These are phyloP conservation scores for Eledona agricola DNA, from an alignment of 2,888 invertebrate species.

Conservation along the genomic window DNA sequence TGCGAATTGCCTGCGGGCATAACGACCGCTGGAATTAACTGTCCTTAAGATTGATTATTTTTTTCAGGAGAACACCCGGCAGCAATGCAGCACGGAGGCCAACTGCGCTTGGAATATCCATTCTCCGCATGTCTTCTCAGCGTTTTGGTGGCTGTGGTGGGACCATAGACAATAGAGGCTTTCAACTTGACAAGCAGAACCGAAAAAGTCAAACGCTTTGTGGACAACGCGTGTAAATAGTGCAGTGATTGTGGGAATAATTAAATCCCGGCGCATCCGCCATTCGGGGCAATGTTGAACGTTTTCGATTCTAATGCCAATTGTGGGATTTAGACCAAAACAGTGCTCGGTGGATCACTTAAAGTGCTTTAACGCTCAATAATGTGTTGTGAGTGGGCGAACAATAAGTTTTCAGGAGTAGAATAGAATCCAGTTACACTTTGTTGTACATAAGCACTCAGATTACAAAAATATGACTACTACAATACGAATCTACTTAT, in stretches of 20 bases:
- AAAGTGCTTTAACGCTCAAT: conserved; percentile 25
- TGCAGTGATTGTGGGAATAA: conserved; percentile 14
- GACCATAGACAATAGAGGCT: conserved; percentile 59
- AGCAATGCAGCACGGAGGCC: conserved; percentile 84
- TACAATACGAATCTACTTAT: conserved; percentile 22
- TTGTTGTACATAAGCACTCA: conserved; percentile 25
- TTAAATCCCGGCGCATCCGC: conserved; percentile 1
- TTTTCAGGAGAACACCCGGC: conserved; percentile 83
- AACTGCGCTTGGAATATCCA: conserved; percentile 75
- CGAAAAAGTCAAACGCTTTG: conserved; percentile 19
- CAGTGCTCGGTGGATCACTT: conserved; percentile 12
- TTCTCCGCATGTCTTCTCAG: conserved; percentile 76
- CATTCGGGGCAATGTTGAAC: no score
- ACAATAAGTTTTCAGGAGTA: conserved; percentile 8
- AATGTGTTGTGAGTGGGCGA: conserved; percentile 16
- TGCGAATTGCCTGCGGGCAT: no score
- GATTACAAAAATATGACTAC: conserved; percentile 5
- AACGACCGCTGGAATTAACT: no score
- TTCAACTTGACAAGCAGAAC: conserved; percentile 10
- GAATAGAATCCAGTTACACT: conserved; percentile 9
- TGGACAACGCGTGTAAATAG: conserved; percentile 31
- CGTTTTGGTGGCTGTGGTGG: conserved; percentile 70
- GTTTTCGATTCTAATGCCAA: no score
- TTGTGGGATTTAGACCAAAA: no score
- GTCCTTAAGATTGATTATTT: conserved; percentile 39